Evolutionary conservation across 2,113 vertebrate species (phyloP).

Genomic region (Daubentonia madagascariensis): DNA sequence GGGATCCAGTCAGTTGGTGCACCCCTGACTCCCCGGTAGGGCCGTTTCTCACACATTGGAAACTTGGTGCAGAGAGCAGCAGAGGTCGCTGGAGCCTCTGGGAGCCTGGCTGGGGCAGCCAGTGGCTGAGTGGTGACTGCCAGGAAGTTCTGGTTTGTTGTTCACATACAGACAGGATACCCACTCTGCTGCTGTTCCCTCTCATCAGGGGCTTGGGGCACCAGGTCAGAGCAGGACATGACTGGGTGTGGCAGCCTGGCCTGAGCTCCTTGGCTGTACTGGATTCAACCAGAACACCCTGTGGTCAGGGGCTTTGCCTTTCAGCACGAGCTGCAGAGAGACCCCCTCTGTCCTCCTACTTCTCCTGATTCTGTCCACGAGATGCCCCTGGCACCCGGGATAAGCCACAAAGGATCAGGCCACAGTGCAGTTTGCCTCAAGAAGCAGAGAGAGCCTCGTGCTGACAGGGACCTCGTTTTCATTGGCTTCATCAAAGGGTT

Average conservation of each 20-base stretch:
- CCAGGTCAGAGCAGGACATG: background rate
- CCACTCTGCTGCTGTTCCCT: background rate
- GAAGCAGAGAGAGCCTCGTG: background rate
- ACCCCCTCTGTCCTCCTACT: background rate
- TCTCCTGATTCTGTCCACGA: constrained; percentile 5
- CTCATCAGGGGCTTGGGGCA: background rate
- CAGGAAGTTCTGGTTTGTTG: background rate
- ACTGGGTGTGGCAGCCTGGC: background rate
- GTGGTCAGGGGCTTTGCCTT: constrained; percentile 38
- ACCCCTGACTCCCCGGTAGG: rapidly evolving
- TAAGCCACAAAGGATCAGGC: background rate
- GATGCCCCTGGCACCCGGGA: rapidly evolving
- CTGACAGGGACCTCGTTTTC: background rate
- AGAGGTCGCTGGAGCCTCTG: background rate
- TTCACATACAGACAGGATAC: background rate
- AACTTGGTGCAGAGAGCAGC: too few relatives aligned
- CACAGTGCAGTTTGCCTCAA: background rate
- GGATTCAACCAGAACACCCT: background rate
- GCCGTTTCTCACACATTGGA: too few relatives aligned
- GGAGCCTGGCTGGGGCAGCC: background rate
- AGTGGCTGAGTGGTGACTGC: background rate
- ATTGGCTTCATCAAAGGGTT: rapidly evolving
- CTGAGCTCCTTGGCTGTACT: constrained; percentile 10
- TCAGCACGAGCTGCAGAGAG: constrained; percentile 55
- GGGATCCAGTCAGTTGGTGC: rapidly evolving